phyloP scores from a whole-genome alignment of 2,797 vertebrate species.

The Diplodus puntazzo region DNA sequence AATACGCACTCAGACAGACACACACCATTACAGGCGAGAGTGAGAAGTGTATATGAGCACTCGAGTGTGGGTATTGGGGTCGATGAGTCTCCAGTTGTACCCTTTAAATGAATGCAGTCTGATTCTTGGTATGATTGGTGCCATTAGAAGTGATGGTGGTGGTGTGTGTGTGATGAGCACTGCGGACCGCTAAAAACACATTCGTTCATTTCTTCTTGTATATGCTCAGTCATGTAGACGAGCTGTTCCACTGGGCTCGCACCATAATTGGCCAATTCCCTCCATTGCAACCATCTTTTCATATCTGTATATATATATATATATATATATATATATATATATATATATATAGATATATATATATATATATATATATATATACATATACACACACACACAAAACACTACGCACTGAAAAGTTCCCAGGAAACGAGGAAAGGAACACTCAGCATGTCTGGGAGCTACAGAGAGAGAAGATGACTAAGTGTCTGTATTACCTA shows the following conservation, averaged over 20 bases:
- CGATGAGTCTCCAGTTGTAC: not conserved
- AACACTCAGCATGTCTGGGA: slow-evolving; percentile 23
- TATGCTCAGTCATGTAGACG: slow-evolving; percentile 29
- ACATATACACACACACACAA: slow-evolving; percentile 23
- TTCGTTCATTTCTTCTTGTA: slow-evolving; percentile 18
- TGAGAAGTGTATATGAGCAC: slow-evolving; percentile 1
- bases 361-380: slow-evolving; percentile 13
- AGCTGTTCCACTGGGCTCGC: slow-evolving; percentile 39
- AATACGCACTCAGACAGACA: slow-evolving; percentile 50
- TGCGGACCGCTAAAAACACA: not conserved
- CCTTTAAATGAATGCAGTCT: not conserved
- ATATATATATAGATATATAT: not conserved
- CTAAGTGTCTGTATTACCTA: slow-evolving; percentile 50
- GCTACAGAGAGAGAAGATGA: slow-evolving; percentile 42
- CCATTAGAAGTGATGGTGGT: not conserved
- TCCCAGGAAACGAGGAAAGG: not conserved
- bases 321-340: no score
- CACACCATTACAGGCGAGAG: slow-evolving; percentile 28
- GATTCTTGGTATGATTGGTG: slow-evolving; percentile 24
- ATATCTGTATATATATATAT: not conserved
- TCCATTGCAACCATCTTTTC: slow-evolving; percentile 21
- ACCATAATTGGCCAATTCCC: slow-evolving; percentile 57
- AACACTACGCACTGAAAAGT: slow-evolving; percentile 10
- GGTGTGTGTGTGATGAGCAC: slow-evolving; percentile 8
- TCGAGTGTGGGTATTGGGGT: slow-evolving; percentile 1